Conservation (phyloP, 1,140 invertebrate genomes). For the Listronotus oregonensis region DNA sequence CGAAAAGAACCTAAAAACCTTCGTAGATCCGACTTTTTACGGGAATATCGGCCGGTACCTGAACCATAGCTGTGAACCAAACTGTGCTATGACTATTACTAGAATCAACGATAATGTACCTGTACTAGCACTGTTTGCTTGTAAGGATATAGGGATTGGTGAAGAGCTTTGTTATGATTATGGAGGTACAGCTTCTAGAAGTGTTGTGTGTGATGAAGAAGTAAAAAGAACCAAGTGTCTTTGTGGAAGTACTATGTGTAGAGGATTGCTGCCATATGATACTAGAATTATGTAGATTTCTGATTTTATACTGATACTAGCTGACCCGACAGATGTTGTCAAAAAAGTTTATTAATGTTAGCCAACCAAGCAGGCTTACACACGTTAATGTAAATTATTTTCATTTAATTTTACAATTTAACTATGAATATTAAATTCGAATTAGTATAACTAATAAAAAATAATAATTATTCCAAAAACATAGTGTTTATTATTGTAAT, state of each 20-base stretch:
- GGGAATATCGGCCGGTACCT: conserved; percentile 90
- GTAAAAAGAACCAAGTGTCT: conserved; percentile 56
- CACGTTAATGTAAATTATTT: no score
- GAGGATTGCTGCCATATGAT: conserved; percentile 53
- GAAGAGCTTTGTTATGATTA: conserved; percentile 86
- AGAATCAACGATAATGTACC: conserved; percentile 75
- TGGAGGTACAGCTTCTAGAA: conserved; percentile 57
- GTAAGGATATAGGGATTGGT: conserved; percentile 64
- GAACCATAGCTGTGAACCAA: conserved; percentile 91
- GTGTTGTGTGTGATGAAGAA: conserved; percentile 9
- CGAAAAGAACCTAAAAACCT: conserved; percentile 64
- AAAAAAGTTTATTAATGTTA: no score
- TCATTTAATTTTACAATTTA: no score
- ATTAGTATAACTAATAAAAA: no score
- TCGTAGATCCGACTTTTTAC: conserved; percentile 78
- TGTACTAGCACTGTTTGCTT: conserved; percentile 80
- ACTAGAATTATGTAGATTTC: conserved; percentile 27
- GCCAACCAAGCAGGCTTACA: no score
- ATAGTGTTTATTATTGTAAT: no score
- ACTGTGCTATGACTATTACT: conserved; percentile 76
- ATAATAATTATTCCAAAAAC: no score
- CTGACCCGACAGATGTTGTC: no score
- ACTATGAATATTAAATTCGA: no score
- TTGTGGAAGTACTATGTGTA: conserved; percentile 57
- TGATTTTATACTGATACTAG: no score